Conservation (phyloP, 2,113 vertebrate genomes). For the rat (Rattus norvegicus) region GRCr8 NC_086020.1:208891001-208891500, state of each 20-base stretch:
- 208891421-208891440: background rate
- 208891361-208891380: background rate
- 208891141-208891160: constrained; percentile 51
- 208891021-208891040: constrained; percentile 47
- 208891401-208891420: background rate
- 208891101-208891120: background rate
- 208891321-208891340: background rate
- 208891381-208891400: background rate
- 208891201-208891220: background rate
- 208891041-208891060: background rate
- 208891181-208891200: constrained; percentile 4
- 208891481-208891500: background rate
- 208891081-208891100: background rate
- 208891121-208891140: background rate
- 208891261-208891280: background rate
- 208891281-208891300: background rate
- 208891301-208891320: fast-evolving
- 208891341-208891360: background rate
- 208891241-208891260: background rate
- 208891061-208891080: background rate
- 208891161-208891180: constrained; percentile 33
- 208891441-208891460: background rate
- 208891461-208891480: background rate
- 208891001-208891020: constrained; percentile 24
- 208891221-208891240: background rate